These are phyloP conservation scores for Boloria euphrosyne DNA, from an alignment of 2,888 invertebrate genomes.

Conservation along the genomic window DNA sequence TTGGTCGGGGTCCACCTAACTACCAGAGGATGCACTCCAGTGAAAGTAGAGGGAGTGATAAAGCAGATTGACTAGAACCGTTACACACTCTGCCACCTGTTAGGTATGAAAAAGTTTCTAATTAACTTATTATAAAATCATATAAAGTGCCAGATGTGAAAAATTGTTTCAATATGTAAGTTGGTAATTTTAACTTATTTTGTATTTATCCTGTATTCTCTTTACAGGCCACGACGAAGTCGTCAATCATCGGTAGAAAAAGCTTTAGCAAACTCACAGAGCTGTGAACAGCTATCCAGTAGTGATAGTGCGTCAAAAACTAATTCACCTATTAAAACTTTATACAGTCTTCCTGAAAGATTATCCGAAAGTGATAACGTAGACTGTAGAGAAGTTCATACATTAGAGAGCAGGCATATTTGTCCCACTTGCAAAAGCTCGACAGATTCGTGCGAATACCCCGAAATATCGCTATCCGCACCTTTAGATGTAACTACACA, in stretches of 20 bases:
- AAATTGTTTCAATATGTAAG: not conserved
- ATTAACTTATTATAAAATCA: no score
- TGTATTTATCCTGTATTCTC: not conserved
- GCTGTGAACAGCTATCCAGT: conserved; percentile 72
- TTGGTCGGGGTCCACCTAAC: conserved; percentile 86
- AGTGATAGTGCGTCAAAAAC: conserved; percentile 70
- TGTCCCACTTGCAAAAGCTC: conserved; percentile 85
- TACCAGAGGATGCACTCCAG: conserved; percentile 94
- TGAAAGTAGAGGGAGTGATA: conserved; percentile 89
- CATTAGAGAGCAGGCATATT: conserved; percentile 13
- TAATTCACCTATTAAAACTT: conserved; percentile 71
- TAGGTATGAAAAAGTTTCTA: conserved; percentile 63
- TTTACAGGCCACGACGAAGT: conserved; percentile 71
- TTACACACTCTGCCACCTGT: conserved; percentile 81
- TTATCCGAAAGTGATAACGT: conserved; percentile 68
- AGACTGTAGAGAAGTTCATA: conserved; percentile 60
- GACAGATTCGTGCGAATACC: conserved; percentile 79
- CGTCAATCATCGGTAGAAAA: conserved; percentile 72
- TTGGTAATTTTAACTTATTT: not conserved
- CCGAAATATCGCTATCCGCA: conserved; percentile 81
- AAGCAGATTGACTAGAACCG: conserved; percentile 93
- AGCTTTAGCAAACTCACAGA: conserved; percentile 68
- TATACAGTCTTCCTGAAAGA: conserved; percentile 72
- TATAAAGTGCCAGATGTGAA: no score
- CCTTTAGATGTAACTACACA: conserved; percentile 82